Conservation (phyloP, 2,113 vertebrate genomes). For the Crypturellus undulatus region DNA sequence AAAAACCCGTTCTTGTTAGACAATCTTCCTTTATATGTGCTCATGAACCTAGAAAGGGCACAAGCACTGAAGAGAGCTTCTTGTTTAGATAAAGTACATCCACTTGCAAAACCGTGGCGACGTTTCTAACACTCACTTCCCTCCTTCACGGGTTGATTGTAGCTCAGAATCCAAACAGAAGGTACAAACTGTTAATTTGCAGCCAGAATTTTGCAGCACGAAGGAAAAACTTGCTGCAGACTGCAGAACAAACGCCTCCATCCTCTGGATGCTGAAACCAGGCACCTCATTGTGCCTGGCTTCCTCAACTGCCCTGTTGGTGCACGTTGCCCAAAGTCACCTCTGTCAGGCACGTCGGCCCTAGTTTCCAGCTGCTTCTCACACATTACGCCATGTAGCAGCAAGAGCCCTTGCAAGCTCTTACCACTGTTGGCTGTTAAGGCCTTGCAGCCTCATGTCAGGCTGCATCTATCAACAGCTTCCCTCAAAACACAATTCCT, state of each 20-base stretch:
- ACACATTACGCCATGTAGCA: background rate
- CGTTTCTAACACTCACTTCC: background rate
- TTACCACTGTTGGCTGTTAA: too few relatives aligned
- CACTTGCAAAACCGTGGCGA: background rate
- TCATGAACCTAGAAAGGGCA: background rate
- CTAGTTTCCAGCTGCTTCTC: background rate
- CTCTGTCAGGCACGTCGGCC: too few relatives aligned
- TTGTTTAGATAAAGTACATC: background rate
- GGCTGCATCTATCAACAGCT: background rate
- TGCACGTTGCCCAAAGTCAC: too few relatives aligned
- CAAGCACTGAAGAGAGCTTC: background rate
- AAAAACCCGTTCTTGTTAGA: background rate
- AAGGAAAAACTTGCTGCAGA: background rate
- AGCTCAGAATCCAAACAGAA: background rate
- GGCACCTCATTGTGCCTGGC: background rate
- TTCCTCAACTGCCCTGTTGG: background rate
- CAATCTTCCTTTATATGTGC: background rate
- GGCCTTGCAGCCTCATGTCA: background rate
- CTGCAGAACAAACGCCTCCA: background rate
- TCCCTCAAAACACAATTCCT: background rate
- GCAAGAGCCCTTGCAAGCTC: background rate
- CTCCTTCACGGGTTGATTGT: background rate
- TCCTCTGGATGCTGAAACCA: background rate
- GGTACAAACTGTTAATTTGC: background rate
- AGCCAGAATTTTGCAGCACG: background rate